A percentile compares a stretch with the other conserved stretches of the same genome.
These are phyloP conservation scores for Carcina quercana DNA, from an alignment of 2,888 invertebrate genomes.

Conservation along the genomic window DNA sequence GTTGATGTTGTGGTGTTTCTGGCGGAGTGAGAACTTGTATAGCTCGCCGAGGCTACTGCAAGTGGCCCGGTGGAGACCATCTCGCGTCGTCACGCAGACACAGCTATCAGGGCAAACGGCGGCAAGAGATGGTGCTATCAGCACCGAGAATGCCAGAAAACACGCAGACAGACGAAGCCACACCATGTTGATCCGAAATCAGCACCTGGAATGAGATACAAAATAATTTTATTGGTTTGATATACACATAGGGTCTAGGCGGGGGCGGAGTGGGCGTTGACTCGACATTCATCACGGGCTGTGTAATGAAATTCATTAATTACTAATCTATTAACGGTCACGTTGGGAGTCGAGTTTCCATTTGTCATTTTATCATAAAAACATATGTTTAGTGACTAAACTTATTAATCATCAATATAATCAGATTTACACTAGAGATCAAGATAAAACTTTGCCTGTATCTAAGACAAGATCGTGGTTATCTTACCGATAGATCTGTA, in stretches of 20 bases:
- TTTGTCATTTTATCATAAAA: no score
- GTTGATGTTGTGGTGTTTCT: slow-evolving; percentile 69
- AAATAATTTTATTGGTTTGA: slow-evolving; percentile 15
- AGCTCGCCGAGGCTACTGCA: slow-evolving; percentile 83
- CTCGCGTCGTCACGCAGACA: slow-evolving; percentile 77
- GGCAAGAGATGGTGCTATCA: slow-evolving; percentile 41
- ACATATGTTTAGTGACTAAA: no score
- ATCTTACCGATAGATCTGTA: no score
- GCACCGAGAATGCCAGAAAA: slow-evolving; percentile 41
- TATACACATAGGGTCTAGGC: no score
- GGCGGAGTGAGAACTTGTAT: slow-evolving; percentile 75
- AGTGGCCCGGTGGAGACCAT: slow-evolving; percentile 78
- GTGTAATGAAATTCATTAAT: background rate
- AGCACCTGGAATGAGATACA: slow-evolving; percentile 53
- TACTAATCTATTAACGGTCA: background rate
- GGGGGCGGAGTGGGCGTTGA: no score
- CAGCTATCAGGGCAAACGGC: slow-evolving; percentile 70
- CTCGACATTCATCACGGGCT: no score
- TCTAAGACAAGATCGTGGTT: no score
- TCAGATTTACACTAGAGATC: no score
- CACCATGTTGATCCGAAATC: slow-evolving; percentile 43
- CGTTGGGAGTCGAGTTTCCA: slow-evolving; percentile 7
- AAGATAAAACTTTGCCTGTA: no score
- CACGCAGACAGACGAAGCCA: slow-evolving; percentile 38
- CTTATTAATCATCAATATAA: no score